Base-by-base conservation (phyloP, 2,888 invertebrate genomes). In the Hartigia nigra region DNA sequence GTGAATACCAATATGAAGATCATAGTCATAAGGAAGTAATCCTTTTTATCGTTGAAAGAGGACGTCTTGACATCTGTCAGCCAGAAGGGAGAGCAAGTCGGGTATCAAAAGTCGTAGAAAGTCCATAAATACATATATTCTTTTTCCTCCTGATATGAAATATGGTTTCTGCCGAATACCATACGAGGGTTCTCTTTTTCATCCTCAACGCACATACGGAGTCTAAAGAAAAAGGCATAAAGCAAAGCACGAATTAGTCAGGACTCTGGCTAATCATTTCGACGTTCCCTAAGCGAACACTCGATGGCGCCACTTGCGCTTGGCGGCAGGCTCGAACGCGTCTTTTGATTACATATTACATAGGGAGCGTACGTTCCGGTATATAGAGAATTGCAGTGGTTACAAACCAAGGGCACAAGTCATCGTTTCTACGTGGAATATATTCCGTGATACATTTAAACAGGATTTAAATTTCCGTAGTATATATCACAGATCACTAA, bases 141-240 rank as follows among this genome's bases (percentile, higher is more conserved):
- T 76, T 72, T 72, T 69, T 36, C 70, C 36, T 75, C 4, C 31
- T 76, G 14, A 70, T 76, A 78, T 76, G 78, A 76, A 78, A 36
- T 36, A 70, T 70, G 72, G 76, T 75, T 78, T 70, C 78, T 70
- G 36, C 76, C 70, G 78, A 78, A 78, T n/a, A 76, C 78, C 78
- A 35, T 76, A 70, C 72, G 72, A 78, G 76, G 78, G 32, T 34
- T 12, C 39, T 69, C 37, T 70, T 35, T 70, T 74, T 32, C 12
- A 31, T 76, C 36, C 39, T 55, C 12, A 9, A 70, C 12, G 76
- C 78, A 78, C 76, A 78, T 76, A 55, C 76, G 78, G 34, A 70
- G 69, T 70, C 37, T 55, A 69, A n/a, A n/a, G 12, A 69, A n/a
- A 72, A 72, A 72, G 36, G 34, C 37, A 14, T 12, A 69, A 77